Conservation (phyloP, 2,888 invertebrate species). For the Bembecia ichneumoniformis region DNA sequence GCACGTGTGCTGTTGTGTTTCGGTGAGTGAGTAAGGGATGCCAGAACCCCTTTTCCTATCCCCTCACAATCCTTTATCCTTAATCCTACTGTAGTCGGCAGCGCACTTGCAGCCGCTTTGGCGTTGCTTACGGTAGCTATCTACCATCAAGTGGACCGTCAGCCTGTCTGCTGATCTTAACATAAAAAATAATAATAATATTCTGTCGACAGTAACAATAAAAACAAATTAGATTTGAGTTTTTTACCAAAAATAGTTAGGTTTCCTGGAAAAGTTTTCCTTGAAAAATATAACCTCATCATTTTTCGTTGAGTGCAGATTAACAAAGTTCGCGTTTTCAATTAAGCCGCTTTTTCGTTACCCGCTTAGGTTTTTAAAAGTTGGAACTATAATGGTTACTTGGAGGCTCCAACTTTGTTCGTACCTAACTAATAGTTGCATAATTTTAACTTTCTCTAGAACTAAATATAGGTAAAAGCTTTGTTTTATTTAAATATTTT, state of each 20-base stretch:
- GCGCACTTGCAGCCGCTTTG: no score
- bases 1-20: no score
- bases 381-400: conserved; percentile 20
- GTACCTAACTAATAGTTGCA: conserved; percentile 32
- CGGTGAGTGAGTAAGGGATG: no score
- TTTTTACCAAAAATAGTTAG: not conserved
- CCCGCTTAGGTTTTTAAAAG: conserved; percentile 17
- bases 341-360: conserved; percentile 23
- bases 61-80: no score
- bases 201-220: not conserved
- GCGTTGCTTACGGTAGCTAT: no score
- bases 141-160: no score
- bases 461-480: conserved; percentile 33
- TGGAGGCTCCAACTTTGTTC: conserved; percentile 26
- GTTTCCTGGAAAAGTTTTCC: not conserved
- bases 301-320: not conserved
- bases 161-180: no score
- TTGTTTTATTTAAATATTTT: conserved; percentile 26
- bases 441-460: conserved; percentile 32
- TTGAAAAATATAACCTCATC: not conserved
- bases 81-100: no score
- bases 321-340: conserved; percentile 26
- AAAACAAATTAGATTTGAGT: not conserved
- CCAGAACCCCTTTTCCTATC: no score
- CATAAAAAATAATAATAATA: not conserved